phyloP scores from a whole-genome alignment of 2,113 vertebrate genomes.

The Misgurnus mizolepis region DNA sequence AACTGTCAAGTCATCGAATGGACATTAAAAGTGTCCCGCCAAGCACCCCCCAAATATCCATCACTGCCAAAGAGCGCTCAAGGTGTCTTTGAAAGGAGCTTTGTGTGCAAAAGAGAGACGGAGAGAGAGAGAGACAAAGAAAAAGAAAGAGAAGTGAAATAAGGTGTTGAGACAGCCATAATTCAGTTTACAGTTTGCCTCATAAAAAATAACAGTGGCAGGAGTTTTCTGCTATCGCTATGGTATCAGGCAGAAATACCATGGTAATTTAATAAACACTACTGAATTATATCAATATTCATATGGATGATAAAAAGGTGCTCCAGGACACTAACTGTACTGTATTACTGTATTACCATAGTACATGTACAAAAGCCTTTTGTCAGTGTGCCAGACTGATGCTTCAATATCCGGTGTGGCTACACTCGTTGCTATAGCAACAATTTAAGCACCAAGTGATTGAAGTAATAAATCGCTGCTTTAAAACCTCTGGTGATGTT shows the following conservation, averaged over 20 bases:
- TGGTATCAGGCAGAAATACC: not conserved
- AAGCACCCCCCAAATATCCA: constrained; percentile 46
- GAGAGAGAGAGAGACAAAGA: constrained; percentile 25
- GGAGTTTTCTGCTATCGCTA: not conserved
- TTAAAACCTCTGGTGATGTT: too few relatives aligned
- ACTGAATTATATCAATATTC: not conserved
- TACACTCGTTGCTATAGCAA: too few relatives aligned
- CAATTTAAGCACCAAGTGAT: too few relatives aligned
- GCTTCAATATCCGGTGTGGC: too few relatives aligned
- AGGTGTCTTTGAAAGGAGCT: constrained; percentile 72
- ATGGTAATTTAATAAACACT: not conserved
- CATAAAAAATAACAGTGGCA: not conserved
- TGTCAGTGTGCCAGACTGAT: too few relatives aligned
- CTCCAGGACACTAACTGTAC: not conserved
- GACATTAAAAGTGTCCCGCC: constrained; percentile 47
- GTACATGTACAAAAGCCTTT: too few relatives aligned
- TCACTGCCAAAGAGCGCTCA: constrained; percentile 63
- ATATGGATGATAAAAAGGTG: not conserved
- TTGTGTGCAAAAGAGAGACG: constrained; percentile 1
- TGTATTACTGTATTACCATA: not conserved
- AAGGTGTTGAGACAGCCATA: not conserved
- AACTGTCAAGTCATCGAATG: constrained; percentile 51
- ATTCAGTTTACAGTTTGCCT: not conserved
- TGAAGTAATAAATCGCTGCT: too few relatives aligned
- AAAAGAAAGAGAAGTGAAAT: not conserved